Percentiles rank a stretch among this genome's conserved stretches.
These are phyloP conservation scores for Chorisops tibialis DNA, from an alignment of 2,888 invertebrate genomes.

Conservation along the genomic window DNA sequence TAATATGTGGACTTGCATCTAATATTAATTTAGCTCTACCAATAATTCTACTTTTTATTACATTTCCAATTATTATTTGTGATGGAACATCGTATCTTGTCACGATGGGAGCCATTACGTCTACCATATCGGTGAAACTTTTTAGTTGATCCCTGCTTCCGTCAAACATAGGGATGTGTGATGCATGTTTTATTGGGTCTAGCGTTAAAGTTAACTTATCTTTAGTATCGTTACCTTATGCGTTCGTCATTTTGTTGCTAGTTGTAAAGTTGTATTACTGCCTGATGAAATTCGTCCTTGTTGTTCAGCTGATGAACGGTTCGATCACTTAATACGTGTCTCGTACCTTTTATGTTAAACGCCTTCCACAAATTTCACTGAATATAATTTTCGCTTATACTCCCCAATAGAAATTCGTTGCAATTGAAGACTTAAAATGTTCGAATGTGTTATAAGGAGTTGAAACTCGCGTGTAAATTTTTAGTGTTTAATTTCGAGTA, in stretches of 20 bases:
- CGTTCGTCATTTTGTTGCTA: too few relatives aligned
- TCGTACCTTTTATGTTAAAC: neutral
- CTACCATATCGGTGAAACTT: too few relatives aligned
- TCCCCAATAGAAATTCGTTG: too few relatives aligned
- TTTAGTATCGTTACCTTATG: neutral
- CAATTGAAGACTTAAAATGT: too few relatives aligned
- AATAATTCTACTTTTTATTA: slow-evolving; percentile 4
- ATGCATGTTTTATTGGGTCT: too few relatives aligned
- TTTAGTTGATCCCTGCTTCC: neutral
- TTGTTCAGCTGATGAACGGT: neutral
- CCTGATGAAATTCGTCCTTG: neutral
- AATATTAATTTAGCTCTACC: slow-evolving; percentile 5
- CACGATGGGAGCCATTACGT: too few relatives aligned
- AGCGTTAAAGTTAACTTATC: neutral
- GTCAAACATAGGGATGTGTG: neutral
- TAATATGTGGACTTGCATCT: too few relatives aligned
- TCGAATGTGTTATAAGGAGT: too few relatives aligned
- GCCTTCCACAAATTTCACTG: neutral
- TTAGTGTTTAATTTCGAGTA: neutral
- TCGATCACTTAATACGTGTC: neutral
- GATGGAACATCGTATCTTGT: neutral
- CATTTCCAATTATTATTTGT: neutral
- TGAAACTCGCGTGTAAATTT: slow-evolving; percentile 3
- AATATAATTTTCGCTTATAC: neutral
- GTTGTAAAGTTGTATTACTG: too few relatives aligned